phyloP scores from a whole-genome alignment of 2,888 invertebrate genomes.

The Magallana nippona region DNA sequence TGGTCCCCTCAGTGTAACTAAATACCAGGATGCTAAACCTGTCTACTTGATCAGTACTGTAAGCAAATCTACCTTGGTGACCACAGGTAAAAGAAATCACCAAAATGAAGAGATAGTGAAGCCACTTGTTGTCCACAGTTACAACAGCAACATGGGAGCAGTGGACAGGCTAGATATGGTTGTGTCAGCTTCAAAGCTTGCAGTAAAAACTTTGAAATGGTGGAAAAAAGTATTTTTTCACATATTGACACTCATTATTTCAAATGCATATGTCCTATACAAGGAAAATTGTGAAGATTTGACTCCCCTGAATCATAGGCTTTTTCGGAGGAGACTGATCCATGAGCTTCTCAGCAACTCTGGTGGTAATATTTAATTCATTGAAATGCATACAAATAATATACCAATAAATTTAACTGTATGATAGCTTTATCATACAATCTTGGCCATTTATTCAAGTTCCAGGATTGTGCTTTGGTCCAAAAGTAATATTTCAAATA shows the following conservation, averaged over 20 bases:
- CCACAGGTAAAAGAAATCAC: not conserved
- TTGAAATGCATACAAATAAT: too few relatives aligned
- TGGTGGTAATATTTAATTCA: not conserved
- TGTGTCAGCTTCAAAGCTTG: not conserved
- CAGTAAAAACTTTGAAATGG: slow-evolving; percentile 36
- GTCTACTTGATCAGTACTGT: not conserved
- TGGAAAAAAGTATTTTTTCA: slow-evolving; percentile 39
- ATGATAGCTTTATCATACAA: too few relatives aligned
- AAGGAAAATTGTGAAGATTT: not conserved
- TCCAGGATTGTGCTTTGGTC: too few relatives aligned
- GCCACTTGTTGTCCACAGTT: not conserved
- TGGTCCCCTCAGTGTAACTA: not conserved
- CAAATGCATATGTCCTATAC: slow-evolving; percentile 5
- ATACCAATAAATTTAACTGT: too few relatives aligned
- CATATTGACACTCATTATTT: not conserved
- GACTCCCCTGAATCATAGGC: slow-evolving; percentile 10
- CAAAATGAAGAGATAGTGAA: not conserved
- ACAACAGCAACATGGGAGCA: slow-evolving; percentile 32
- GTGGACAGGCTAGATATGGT: slow-evolving; percentile 38
- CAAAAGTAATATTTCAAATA: not conserved
- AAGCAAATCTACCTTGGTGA: not conserved
- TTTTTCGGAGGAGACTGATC: slow-evolving; percentile 1
- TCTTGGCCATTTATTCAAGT: too few relatives aligned
- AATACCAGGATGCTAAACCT: not conserved
- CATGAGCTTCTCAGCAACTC: slow-evolving; percentile 2